phyloP scores from a whole-genome alignment of 2,797 vertebrate species.

The Vespertilio murinus region DNA sequence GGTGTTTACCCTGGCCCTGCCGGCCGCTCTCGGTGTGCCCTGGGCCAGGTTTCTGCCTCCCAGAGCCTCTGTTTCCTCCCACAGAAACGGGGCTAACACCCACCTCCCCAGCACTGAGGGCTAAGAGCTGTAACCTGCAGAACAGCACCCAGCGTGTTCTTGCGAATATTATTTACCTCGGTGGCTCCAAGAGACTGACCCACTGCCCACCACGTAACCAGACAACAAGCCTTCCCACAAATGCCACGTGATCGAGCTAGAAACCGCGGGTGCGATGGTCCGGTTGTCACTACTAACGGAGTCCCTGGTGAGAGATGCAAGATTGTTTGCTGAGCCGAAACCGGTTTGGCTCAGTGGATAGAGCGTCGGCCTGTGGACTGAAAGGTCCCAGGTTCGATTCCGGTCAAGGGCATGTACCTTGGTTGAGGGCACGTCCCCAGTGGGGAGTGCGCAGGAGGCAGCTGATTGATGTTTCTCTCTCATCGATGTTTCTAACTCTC shows the following conservation, averaged over 20 bases:
- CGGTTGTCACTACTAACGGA: not conserved
- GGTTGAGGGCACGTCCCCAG: too few species aligned
- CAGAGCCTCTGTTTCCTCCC: not conserved
- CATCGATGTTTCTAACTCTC: too few species aligned
- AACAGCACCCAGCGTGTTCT: not conserved
- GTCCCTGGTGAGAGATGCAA: not conserved
- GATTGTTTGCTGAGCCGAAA: not conserved
- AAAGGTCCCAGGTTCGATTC: too few species aligned
- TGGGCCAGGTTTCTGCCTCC: not conserved
- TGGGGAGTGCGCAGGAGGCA: too few species aligned
- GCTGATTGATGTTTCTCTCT: too few species aligned
- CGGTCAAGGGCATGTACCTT: too few species aligned
- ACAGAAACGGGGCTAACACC: not conserved
- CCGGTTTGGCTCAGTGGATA: too few species aligned
- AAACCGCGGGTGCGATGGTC: not conserved
- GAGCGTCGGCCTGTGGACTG: too few species aligned
- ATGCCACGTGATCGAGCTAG: not conserved
- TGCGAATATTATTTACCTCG: not conserved
- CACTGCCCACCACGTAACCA: not conserved
- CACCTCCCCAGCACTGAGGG: not conserved
- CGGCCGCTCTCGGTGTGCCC: not conserved
- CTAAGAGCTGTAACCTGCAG: not conserved
- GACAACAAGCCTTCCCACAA: not conserved
- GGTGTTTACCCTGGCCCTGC: not conserved
- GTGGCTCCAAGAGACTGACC: not conserved